Evolutionary conservation across 1,140 invertebrate genomes (phyloP).

Genomic region (Ostrea edulis): DNA sequence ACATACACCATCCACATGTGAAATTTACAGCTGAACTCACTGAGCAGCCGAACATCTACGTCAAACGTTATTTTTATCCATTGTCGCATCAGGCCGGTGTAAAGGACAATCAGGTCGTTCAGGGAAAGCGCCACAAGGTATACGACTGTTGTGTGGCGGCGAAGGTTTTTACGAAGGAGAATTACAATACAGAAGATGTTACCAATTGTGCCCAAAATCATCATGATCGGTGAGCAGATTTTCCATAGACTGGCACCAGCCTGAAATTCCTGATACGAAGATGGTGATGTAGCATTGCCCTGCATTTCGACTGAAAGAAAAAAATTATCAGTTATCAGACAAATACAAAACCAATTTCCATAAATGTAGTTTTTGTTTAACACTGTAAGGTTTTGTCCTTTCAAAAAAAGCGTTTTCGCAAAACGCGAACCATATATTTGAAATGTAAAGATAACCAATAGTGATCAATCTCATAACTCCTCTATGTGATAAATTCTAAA

Average conservation of each 20-base stretch:
- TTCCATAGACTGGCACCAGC: background rate
- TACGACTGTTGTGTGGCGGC: conserved; percentile 43
- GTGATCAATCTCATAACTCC: too few relatives aligned
- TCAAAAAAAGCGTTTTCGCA: too few relatives aligned
- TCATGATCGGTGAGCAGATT: conserved; percentile 52
- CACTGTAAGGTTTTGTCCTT: too few relatives aligned
- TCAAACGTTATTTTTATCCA: conserved; percentile 56
- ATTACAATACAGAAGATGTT: conserved; percentile 63
- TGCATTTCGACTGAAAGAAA: background rate
- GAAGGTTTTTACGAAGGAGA: conserved; percentile 49
- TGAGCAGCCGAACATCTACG: conserved; percentile 55
- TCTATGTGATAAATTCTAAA: too few relatives aligned
- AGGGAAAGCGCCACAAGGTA: conserved; percentile 60
- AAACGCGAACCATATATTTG: too few relatives aligned
- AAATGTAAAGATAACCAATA: too few relatives aligned
- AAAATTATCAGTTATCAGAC: background rate
- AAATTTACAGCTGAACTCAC: conserved; percentile 55
- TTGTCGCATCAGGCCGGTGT: conserved; percentile 64
- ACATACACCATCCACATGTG: conserved; percentile 62
- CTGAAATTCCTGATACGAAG: background rate
- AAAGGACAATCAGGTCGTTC: conserved; percentile 57
- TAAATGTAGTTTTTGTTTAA: too few relatives aligned
- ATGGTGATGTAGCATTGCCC: background rate
- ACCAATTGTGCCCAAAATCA: conserved; percentile 60
- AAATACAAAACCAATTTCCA: background rate